Percentiles rank a stretch among this genome's conserved stretches.
These are phyloP conservation scores for Cyclura pinguis DNA, from an alignment of 2,797 vertebrate species.

Conservation along the genomic window DNA sequence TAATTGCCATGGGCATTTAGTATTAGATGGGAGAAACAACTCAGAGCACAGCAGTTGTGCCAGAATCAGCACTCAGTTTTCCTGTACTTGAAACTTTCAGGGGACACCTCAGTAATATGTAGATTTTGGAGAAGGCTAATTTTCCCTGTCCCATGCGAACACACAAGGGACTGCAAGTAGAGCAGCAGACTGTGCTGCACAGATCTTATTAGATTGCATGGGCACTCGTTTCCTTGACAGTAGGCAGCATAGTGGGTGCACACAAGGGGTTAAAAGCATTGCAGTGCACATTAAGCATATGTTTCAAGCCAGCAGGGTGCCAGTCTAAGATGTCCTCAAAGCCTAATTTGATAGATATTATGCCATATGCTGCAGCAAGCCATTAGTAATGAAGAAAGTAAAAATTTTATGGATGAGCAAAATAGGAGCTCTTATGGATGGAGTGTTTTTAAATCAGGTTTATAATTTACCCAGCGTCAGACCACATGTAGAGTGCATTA, in stretches of 20 bases:
- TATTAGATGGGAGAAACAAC: background rate
- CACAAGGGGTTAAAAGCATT: slow-evolving; percentile 81
- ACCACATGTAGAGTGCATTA: slow-evolving; percentile 87
- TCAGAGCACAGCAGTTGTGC: background rate
- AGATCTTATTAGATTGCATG: slow-evolving; percentile 28
- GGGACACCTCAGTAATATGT: background rate
- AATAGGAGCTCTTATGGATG: slow-evolving; percentile 87
- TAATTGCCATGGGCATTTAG: background rate
- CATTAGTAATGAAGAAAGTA: slow-evolving; percentile 87
- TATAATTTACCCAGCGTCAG: slow-evolving; percentile 88
- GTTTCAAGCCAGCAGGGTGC: slow-evolving; percentile 85
- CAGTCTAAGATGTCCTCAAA: slow-evolving; percentile 86
- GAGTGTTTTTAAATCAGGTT: slow-evolving; percentile 91
- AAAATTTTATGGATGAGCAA: slow-evolving; percentile 88
- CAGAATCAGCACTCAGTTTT: background rate
- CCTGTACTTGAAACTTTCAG: background rate
- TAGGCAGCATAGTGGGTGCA: slow-evolving; percentile 45
- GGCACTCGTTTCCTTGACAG: slow-evolving; percentile 59
- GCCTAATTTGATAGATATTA: slow-evolving; percentile 89
- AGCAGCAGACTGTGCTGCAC: slow-evolving; percentile 10
- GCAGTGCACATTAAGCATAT: slow-evolving; percentile 84
- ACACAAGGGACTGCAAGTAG: slow-evolving; percentile 33
- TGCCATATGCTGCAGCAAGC: slow-evolving; percentile 84
- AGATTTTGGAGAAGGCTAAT: background rate
- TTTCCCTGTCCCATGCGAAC: background rate